Evolutionary conservation across 2,888 invertebrate species (phyloP), one percentile per base, ranked within the genome.

Genomic region (Hylaea fasciaria): DNA sequence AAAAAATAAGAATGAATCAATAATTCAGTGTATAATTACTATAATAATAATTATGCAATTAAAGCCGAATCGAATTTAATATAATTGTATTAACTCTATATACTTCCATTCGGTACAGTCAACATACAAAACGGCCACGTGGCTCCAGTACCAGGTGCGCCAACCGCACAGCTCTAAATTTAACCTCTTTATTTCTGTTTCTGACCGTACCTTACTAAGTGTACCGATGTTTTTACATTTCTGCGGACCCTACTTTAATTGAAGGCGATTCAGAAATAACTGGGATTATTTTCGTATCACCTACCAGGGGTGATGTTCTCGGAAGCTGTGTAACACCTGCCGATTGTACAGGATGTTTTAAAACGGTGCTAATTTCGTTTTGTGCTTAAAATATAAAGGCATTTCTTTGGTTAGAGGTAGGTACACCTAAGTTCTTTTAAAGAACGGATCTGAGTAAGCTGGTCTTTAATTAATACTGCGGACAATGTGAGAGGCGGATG

Each of bases 181-280:
- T 91, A 91, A 86, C 90, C 81, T 89, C 88, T 91, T 90, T 91
- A 91, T 91, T 90, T 88, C 86, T 89, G 82, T 88, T 86, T 77
- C 78, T 71, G 88, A 87, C 84, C 86, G 87, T 89, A 87, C 87
- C 73, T 66, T n/a, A n/a, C n/a, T n/a, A 70, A 64, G 66, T 64
- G 62, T 51, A 17, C 59, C 62, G 58, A 68, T 71, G 71, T 73
- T 73, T 70, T 70, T 69, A 72, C 68, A 61, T 62, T 65, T 65
- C 65, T 61, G 65, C 65, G 53, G 55, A 57, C 62, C 48, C 58
- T 62, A 58, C 65, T 69, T 62, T 69, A 68, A 66, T 66, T 68
- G 67, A 54, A 67, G 64, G 66, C 65, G 58, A 51, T 67, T 64
- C 64, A 63, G 56, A 68, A 67, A 67, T 66, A 70, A 59, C 61